Percentiles rank a stretch among this genome's conserved stretches.
Conservation (phyloP, 2,797 vertebrate genomes). For the Cryptoprocta ferox region DNA sequence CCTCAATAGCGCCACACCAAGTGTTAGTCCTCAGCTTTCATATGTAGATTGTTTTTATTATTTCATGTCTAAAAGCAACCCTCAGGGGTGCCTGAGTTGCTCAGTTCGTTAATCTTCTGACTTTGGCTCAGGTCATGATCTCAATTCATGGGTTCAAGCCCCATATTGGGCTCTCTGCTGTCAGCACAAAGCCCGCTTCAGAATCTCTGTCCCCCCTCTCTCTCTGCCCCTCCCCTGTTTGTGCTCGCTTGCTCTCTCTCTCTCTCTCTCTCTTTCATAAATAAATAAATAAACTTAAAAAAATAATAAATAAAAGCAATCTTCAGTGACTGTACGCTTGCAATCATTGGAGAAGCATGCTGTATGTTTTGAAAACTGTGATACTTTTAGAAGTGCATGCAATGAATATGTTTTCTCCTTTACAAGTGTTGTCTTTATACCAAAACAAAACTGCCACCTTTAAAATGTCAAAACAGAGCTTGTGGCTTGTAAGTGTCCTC, state of each 20-base stretch:
- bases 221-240: too few species aligned
- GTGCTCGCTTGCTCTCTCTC: too few species aligned
- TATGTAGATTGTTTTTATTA: not conserved
- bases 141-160: too few species aligned
- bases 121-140: too few species aligned
- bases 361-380: not conserved
- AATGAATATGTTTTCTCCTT: not conserved
- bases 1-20: not conserved
- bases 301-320: too few species aligned
- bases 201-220: too few species aligned
- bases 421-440: not conserved
- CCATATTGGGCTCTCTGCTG: too few species aligned
- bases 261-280: too few species aligned
- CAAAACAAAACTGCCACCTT: not conserved
- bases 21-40: not conserved
- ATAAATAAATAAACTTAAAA: too few species aligned
- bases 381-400: not conserved
- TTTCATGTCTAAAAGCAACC: not conserved
- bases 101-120: too few species aligned
- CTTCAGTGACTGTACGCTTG: not conserved
- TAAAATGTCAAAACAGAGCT: slow-evolving; percentile 39
- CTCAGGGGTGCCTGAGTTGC: too few species aligned
- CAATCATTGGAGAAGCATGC: not conserved
- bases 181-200: too few species aligned
- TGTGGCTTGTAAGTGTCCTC: not conserved